Evolutionary conservation across 2,113 vertebrate species (phyloP).

Genomic region (Jacana jacana): DNA sequence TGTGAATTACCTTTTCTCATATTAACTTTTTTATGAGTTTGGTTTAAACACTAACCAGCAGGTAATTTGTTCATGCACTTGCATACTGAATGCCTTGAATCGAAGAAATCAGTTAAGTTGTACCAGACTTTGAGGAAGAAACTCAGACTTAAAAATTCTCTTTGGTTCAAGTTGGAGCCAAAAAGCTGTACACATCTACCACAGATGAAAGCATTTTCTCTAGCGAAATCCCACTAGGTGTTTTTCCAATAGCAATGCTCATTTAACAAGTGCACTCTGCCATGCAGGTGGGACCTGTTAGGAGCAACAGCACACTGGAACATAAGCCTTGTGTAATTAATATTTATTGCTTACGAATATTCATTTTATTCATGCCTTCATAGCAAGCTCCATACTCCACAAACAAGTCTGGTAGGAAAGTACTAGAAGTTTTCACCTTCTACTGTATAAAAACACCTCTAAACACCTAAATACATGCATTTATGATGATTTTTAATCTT

Average conservation of each 20-base stretch:
- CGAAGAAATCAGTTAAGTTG: not conserved
- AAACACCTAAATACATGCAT: not conserved
- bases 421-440: slow-evolving; percentile 42
- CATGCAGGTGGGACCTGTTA: slow-evolving; percentile 70
- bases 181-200: slow-evolving; percentile 44
- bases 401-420: slow-evolving; percentile 25
- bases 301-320: slow-evolving; percentile 65
- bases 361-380: slow-evolving; percentile 73
- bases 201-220: slow-evolving; percentile 64
- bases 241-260: slow-evolving; percentile 68
- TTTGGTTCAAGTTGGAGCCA: slow-evolving; percentile 62
- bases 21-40: not conserved
- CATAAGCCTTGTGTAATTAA: slow-evolving; percentile 70
- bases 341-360: slow-evolving; percentile 76
- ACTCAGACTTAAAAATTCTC: slow-evolving; percentile 40
- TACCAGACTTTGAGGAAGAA: not conserved
- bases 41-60: slow-evolving; percentile 30
- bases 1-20: not conserved
- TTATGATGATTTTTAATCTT: not conserved
- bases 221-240: slow-evolving; percentile 72
- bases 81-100: not conserved
- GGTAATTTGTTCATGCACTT: not conserved
- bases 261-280: slow-evolving; percentile 77
- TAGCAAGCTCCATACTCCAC: slow-evolving; percentile 27
- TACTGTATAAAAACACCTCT: not conserved